Evolutionary conservation across 2,888 invertebrate species (phyloP).

Genomic region (Neoascia interrupta): DNA sequence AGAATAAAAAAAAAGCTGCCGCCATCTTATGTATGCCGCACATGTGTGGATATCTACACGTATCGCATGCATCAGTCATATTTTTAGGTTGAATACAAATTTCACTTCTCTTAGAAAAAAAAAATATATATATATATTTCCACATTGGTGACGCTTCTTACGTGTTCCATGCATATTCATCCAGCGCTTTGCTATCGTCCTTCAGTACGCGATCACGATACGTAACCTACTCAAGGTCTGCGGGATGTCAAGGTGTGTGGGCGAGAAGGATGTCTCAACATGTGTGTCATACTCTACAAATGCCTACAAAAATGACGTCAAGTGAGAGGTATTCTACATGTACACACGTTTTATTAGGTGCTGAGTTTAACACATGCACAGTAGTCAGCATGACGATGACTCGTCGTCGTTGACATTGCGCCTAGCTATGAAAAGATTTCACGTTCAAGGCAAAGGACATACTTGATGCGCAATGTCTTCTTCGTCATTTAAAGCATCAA

Average conservation of each 20-base stretch:
- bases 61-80: constrained; percentile 6
- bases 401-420: too few relatives aligned
- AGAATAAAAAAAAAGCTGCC: background rate
- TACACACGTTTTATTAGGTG: constrained; percentile 15
- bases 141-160: background rate
- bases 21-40: too few relatives aligned
- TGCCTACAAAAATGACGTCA: constrained; percentile 24
- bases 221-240: constrained; percentile 3
- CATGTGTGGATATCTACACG: background rate
- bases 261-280: background rate
- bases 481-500: too few relatives aligned
- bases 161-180: constrained; percentile 25
- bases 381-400: background rate
- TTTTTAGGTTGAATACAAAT: constrained; percentile 22
- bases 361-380: background rate
- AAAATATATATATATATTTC: constrained; percentile 18
- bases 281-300: constrained; percentile 6
- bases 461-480: too few relatives aligned
- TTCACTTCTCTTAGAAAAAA: constrained; percentile 22
- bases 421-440: too few relatives aligned
- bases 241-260: constrained; percentile 5
- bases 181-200: constrained; percentile 3
- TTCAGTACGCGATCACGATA: background rate
- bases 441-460: constrained; percentile 42
- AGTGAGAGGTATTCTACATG: constrained; percentile 5